These are phyloP conservation scores for Anableps anableps DNA, from an alignment of 2,797 vertebrate species.

Conservation along the genomic window DNA sequence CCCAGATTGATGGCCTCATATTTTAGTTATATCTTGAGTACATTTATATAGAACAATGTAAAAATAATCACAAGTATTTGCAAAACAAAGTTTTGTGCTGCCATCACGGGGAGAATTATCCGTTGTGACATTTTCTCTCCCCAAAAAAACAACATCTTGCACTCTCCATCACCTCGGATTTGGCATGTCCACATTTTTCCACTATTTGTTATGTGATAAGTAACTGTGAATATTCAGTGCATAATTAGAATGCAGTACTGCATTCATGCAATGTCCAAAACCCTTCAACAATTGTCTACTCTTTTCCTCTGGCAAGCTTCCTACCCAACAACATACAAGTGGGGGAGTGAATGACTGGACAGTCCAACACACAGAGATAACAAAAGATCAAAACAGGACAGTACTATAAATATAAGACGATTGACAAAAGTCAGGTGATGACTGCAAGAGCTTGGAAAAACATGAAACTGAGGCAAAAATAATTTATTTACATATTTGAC, in stretches of 20 bases:
- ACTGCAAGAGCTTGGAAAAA: not conserved
- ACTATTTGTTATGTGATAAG: not conserved
- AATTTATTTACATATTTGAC: not conserved
- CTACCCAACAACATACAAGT: not conserved
- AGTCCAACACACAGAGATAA: not conserved
- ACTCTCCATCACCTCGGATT: not conserved
- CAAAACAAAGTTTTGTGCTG: not conserved
- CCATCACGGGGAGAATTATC: not conserved
- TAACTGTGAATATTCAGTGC: conserved; percentile 1
- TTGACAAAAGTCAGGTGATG: not conserved
- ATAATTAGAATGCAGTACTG: conserved; percentile 5
- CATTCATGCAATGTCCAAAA: not conserved
- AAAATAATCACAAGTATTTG: not conserved
- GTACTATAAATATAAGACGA: not conserved
- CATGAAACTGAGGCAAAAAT: not conserved
- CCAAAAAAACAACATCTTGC: conserved; percentile 1
- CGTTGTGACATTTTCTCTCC: not conserved
- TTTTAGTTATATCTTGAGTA: not conserved
- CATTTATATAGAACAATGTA: not conserved
- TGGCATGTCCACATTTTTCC: not conserved
- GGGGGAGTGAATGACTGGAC: not conserved
- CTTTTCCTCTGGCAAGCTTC: not conserved
- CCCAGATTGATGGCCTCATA: no score
- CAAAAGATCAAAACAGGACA: not conserved
- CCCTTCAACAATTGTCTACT: not conserved